A percentile compares a stretch with the other conserved stretches of the same genome.
Conservation (phyloP, 2,797 vertebrate genomes). For the Oreochromis mossambicus region DNA sequence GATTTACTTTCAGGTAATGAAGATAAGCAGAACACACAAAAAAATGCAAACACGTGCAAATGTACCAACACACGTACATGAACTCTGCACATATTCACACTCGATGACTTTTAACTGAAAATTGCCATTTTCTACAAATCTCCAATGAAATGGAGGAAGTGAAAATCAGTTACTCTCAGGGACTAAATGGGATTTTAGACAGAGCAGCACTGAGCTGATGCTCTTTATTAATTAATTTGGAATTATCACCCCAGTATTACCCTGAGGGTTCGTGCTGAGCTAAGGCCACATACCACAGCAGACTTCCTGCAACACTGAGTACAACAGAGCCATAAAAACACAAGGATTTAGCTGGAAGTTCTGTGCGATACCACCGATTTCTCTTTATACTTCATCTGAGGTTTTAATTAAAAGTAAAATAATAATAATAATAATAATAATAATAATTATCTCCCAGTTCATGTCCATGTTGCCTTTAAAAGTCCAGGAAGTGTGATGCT, state of each 20-base stretch:
- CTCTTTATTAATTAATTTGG: constrained; percentile 49
- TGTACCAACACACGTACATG: rapidly evolving
- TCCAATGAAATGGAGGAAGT: not conserved
- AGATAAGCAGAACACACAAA: rapidly evolving
- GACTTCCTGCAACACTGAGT: constrained; percentile 21
- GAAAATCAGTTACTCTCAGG: not conserved
- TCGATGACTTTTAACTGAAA: not conserved
- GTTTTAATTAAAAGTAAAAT: not conserved
- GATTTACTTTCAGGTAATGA: not conserved
- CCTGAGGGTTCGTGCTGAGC: constrained; percentile 10
- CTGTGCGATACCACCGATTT: not conserved
- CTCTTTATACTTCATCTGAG: not conserved
- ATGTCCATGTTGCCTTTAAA: not conserved
- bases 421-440: not conserved
- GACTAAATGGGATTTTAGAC: not conserved
- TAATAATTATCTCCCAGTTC: not conserved
- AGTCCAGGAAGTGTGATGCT: not conserved
- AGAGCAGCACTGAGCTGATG: not conserved
- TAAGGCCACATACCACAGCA: constrained; percentile 42
- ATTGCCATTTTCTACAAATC: not conserved
- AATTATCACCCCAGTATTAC: constrained; percentile 35
- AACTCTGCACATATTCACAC: not conserved
- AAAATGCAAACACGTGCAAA: not conserved
- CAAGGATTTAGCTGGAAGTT: not conserved
- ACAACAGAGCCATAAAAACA: not conserved